A percentile compares a stretch with the other conserved stretches of the same genome.
Evolutionary conservation across 1,140 invertebrate genomes (phyloP).

Genomic region (Calosoma granatense): DNA sequence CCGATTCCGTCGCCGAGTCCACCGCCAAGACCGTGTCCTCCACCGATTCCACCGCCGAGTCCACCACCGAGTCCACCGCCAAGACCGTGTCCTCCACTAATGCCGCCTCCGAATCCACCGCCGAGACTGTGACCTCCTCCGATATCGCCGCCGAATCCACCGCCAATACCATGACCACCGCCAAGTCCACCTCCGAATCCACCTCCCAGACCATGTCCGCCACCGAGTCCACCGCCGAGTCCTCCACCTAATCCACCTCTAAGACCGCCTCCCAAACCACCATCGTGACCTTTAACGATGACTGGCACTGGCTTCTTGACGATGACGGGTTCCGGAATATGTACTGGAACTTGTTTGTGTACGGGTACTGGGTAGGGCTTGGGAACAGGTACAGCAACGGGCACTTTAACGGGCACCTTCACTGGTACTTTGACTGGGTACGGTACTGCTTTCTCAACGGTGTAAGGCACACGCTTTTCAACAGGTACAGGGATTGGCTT

Average conservation of each 20-base stretch:
- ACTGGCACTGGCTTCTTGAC: conserved; percentile 51
- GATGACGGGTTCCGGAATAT: conserved; percentile 36
- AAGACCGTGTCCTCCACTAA: conserved; percentile 6
- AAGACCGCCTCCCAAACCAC: too few relatives aligned
- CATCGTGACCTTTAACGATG: conserved; percentile 27
- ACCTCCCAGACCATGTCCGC: conserved; percentile 12
- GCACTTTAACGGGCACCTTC: conserved; percentile 43
- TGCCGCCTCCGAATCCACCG: too few relatives aligned
- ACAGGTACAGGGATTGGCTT: conserved; percentile 48
- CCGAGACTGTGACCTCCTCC: too few relatives aligned
- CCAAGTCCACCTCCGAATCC: too few relatives aligned
- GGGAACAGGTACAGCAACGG: conserved; percentile 32
- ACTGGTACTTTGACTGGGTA: conserved; percentile 44
- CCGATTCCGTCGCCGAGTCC: conserved; percentile 11
- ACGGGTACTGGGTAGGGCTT: conserved; percentile 31
- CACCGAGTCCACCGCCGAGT: conserved; percentile 16
- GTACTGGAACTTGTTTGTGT: conserved; percentile 31
- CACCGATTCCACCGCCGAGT: conserved; percentile 13
- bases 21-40: conserved; percentile 11
- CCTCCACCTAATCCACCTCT: too few relatives aligned
- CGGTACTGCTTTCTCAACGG: conserved; percentile 40
- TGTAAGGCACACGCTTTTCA: conserved; percentile 44
- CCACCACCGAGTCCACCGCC: conserved; percentile 11
- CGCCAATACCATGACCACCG: conserved; percentile 7
- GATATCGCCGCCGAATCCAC: conserved; percentile 5